Evolutionary conservation across 2,797 vertebrate genomes (phyloP).

Genomic region (Helicolenus hilgendorfi): DNA sequence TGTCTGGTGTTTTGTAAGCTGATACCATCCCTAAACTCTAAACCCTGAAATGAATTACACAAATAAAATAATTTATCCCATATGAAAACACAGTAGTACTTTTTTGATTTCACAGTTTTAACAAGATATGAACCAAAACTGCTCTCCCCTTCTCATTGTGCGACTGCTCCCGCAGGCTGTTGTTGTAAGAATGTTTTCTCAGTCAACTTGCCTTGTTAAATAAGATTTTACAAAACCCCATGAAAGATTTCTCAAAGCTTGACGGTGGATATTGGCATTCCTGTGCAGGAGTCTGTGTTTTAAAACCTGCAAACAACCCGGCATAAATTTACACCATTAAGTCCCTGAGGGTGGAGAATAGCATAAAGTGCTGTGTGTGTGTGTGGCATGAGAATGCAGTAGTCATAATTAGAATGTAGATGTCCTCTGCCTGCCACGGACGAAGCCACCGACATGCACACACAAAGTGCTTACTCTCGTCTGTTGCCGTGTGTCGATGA

Average conservation of each 20-base stretch:
- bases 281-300: slow-evolving; percentile 27
- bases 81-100: slow-evolving; percentile 16
- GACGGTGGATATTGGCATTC: slow-evolving; percentile 55
- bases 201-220: slow-evolving; percentile 68
- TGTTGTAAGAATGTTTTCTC: slow-evolving; percentile 60
- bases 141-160: slow-evolving; percentile 10
- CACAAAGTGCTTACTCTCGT: slow-evolving; percentile 56
- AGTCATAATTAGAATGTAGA: slow-evolving; percentile 60
- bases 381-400: slow-evolving; percentile 63
- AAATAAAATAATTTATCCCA: slow-evolving; percentile 36
- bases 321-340: slow-evolving; percentile 66
- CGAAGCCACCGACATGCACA: slow-evolving; percentile 45
- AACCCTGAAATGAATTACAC: slow-evolving; percentile 10
- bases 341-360: slow-evolving; percentile 46
- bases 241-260: slow-evolving; percentile 58
- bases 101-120: slow-evolving; percentile 9
- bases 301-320: slow-evolving; percentile 62
- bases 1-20: background rate
- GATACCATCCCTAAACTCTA: background rate
- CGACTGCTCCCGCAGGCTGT: slow-evolving; percentile 37
- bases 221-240: slow-evolving; percentile 66
- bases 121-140: slow-evolving; percentile 38
- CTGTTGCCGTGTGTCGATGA: slow-evolving; percentile 64
- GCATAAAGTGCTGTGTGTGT: slow-evolving; percentile 48
- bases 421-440: slow-evolving; percentile 49